Percentiles rank a stretch among this genome's conserved stretches.
Conservation (phyloP, 2,888 invertebrate species). For the Hylaea fasciaria region DNA sequence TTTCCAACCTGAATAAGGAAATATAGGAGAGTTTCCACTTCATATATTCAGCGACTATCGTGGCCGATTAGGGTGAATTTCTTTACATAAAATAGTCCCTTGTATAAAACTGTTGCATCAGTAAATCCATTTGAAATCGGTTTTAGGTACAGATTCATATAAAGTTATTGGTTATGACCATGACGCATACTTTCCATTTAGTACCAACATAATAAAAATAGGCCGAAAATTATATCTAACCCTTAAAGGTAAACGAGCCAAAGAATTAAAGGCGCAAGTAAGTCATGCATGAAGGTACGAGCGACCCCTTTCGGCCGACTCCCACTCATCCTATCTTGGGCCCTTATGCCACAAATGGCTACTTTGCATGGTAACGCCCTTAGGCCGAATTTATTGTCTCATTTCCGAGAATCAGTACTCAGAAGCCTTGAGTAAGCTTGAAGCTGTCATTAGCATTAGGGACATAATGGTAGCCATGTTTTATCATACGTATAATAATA, state of each 20-base stretch:
- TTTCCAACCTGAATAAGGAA: too few species aligned
- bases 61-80: too few species aligned
- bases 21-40: too few species aligned
- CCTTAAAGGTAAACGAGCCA: neutral
- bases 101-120: too few species aligned
- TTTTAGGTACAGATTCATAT: neutral
- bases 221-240: neutral
- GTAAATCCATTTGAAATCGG: too few species aligned
- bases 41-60: too few species aligned
- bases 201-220: neutral
- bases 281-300: slow-evolving; percentile 12
- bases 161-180: too few species aligned
- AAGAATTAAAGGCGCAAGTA: neutral
- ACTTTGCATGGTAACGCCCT: slow-evolving; percentile 44
- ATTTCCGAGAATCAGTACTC: slow-evolving; percentile 55
- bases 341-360: slow-evolving; percentile 40
- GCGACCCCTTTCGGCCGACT: neutral
- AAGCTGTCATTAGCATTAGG: slow-evolving; percentile 1
- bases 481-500: too few species aligned
- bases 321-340: slow-evolving; percentile 15
- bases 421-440: slow-evolving; percentile 24
- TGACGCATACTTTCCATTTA: neutral
- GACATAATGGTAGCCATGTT: neutral
- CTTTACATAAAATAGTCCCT: too few species aligned
- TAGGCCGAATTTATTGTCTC: slow-evolving; percentile 45